phyloP scores from a whole-genome alignment of 2,797 vertebrate genomes.

The Hybognathus amarus region DNA sequence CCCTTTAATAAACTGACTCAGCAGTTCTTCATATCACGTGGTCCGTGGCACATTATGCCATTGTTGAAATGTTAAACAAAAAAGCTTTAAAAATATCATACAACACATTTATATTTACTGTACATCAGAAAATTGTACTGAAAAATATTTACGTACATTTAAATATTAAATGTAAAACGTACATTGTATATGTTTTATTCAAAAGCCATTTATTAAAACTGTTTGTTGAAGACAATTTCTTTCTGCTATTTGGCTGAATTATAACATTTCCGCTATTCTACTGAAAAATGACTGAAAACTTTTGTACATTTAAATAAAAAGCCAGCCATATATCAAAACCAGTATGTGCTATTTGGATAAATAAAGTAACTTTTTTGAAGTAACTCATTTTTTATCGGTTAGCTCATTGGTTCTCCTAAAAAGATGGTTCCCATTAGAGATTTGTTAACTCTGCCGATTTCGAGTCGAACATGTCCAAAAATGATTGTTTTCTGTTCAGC shows the following conservation, averaged over 20 bases:
- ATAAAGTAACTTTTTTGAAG: not conserved
- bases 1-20: not conserved
- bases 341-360: not conserved
- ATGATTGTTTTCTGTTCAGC: not conserved
- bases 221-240: not conserved
- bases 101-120: not conserved
- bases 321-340: not conserved
- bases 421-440: not conserved
- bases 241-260: not conserved
- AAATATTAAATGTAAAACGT: not conserved
- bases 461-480: not conserved
- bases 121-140: not conserved
- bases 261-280: not conserved
- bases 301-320: not conserved
- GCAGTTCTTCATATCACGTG: not conserved
- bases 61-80: not conserved
- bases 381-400: not conserved
- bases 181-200: not conserved
- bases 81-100: not conserved
- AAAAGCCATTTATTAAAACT: not conserved
- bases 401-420: not conserved
- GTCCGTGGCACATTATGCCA: not conserved
- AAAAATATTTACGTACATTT: not conserved
- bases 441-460: not conserved
- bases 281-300: not conserved